Base-by-base conservation (phyloP, 2,888 invertebrate genomes). In the Hyposoter dolosus region DNA sequence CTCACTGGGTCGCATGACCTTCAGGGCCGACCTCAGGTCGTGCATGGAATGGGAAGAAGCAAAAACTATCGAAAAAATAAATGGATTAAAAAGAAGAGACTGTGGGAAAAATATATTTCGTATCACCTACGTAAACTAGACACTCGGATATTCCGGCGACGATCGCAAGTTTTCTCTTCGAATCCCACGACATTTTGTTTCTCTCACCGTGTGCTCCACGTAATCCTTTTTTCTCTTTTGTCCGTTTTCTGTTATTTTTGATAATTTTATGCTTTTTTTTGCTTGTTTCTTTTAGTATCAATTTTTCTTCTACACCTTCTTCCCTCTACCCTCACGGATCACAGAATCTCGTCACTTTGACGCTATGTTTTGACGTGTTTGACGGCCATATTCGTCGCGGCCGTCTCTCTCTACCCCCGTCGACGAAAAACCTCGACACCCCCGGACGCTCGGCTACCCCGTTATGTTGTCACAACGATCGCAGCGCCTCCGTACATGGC, bases 131-230 rank as follows among this genome's bases (percentile, higher is more conserved):
- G 90, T 93, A 93, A 90, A 93, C 89, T 87, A 93, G 90, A 91
- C 91, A 93, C 88, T 92, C 92, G 65, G 92, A 93, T 87, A 93
- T 93, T 88, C 93, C 93, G 83, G 90, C 92, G 90, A 93, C 90
- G 90, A 93, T 92, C 90, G 93, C 93, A 87, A 93, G 88, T 89
- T 93, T 93, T 89, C 90, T 91, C 90, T 92, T 93, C 84, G 90
- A 89, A 83, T 90, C 90, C 79, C 90, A 90, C 87, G 91, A 90
- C 93, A 93, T 93, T 83, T 88, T 90, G 83, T 65, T 60, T 80
- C 50, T 35, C 72, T 35, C 35, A 56, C 60, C 43, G 23, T 19
- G n/a, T 28, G n/a, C 50, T 60, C 56, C 66, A 35, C 69, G 71
- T 47, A 47, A 40, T 35, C 65, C 43, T 19, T 77, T 28, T 56